Evolutionary conservation across 2,888 invertebrate genomes (phyloP).

Genomic region (Phyllotreta cruciferae): DNA sequence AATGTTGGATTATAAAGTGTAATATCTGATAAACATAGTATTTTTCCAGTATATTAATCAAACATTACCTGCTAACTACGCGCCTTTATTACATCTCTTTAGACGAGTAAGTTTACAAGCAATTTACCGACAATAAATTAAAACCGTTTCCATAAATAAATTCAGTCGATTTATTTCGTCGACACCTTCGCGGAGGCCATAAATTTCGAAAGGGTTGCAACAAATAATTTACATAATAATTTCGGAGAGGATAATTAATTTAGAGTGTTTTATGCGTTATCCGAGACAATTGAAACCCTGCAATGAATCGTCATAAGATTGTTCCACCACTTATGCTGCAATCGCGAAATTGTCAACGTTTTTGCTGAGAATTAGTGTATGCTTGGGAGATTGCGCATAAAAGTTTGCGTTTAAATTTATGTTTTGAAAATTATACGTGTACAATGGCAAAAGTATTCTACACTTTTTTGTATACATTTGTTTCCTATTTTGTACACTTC

Average conservation of each 20-base stretch:
- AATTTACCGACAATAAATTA: slow-evolving; percentile 28
- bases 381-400: slow-evolving; percentile 1
- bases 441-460: too few relatives aligned
- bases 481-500: neutral
- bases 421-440: too few relatives aligned
- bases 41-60: too few relatives aligned
- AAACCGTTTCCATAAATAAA: slow-evolving; percentile 30
- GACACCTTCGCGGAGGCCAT: slow-evolving; percentile 42
- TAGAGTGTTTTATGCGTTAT: slow-evolving; percentile 41
- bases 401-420: neutral
- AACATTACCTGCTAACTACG: too few relatives aligned
- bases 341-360: slow-evolving; percentile 18
- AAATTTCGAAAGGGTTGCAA: slow-evolving; percentile 47
- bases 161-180: slow-evolving; percentile 44
- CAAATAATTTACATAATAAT: slow-evolving; percentile 47
- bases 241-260: slow-evolving; percentile 43
- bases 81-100: too few relatives aligned
- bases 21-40: too few relatives aligned
- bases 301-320: slow-evolving; percentile 37
- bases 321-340: slow-evolving; percentile 38
- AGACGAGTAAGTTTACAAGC: slow-evolving; percentile 6
- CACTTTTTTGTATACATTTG: slow-evolving; percentile 1
- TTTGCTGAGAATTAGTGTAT: slow-evolving; percentile 6
- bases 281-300: slow-evolving; percentile 36
- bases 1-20: too few relatives aligned